A percentile compares a stretch with the other conserved stretches of the same genome.
Evolutionary conservation across 30 jellyfish, hydroid and myxozoan species (phyloP).

Genomic region (Aurelia sp.): DNA sequence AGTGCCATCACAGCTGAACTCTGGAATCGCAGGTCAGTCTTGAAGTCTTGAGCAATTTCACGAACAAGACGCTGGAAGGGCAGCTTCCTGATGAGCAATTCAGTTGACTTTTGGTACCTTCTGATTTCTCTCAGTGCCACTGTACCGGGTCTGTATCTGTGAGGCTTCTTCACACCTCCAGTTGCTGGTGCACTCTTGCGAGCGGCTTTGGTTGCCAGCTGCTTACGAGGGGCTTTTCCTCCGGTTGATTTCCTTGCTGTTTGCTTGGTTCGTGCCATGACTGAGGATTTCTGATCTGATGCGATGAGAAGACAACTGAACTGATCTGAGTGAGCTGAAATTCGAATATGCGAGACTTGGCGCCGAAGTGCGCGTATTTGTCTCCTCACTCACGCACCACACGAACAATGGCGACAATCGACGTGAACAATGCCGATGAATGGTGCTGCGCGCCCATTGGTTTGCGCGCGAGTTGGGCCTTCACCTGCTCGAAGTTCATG

Average conservation of each 20-base stretch:
- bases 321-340: too few relatives aligned
- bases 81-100: constrained; percentile 82
- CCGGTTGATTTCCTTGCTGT: constrained; percentile 94
- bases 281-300: not conserved
- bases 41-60: constrained; percentile 93
- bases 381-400: too few relatives aligned
- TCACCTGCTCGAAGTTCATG: too few relatives aligned
- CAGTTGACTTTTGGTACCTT: constrained; percentile 91
- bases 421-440: too few relatives aligned
- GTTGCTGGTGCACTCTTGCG: constrained; percentile 94
- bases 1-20: constrained; percentile 89
- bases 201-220: constrained; percentile 97
- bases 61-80: constrained; percentile 93
- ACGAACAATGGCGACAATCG: too few relatives aligned
- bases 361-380: too few relatives aligned
- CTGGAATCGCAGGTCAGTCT: constrained; percentile 91
- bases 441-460: too few relatives aligned
- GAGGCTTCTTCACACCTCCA: constrained; percentile 97
- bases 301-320: too few relatives aligned
- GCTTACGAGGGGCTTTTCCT: constrained; percentile 97
- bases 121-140: constrained; percentile 91
- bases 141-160: constrained; percentile 94
- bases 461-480: too few relatives aligned
- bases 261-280: constrained; percentile 95
- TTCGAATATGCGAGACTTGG: too few relatives aligned